Evolutionary conservation across 2,113 vertebrate genomes (phyloP), one percentile per base, ranked within the genome.

Genomic region (Rhea pennata): DNA sequence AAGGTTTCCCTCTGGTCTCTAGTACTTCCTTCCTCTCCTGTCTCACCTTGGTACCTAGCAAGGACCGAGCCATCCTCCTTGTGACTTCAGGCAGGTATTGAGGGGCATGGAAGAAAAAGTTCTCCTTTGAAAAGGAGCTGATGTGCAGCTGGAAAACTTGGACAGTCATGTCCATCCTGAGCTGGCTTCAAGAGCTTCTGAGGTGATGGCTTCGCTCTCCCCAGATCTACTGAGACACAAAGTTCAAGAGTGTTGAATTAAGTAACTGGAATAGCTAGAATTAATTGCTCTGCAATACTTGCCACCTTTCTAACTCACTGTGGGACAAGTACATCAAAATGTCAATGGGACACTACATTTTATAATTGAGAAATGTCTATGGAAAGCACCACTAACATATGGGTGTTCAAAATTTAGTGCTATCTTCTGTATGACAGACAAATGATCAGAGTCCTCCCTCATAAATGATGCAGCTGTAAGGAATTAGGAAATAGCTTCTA

Each of bases 261-360:
- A 54, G 50, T 29, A 51, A 8, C 24, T 29, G 12, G 29, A 33
- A 59, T 16, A 17, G 10, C 31, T 17, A 10, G 56, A 59, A 33
- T 23, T 13, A 21, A 21, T 40, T 56, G 50, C 15, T 39, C 39
- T 40, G 36, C 17, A 21, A 12, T 33, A 17, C 26, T 42, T 8
- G 19, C 51, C 36, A 31, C 19, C 13, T 19, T 73, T 56, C 21
- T 50, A 54, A 54, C 36, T 3, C 53, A 39, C 31, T 4, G 10
- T 3, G 51, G 20, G 36, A 27, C 4, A 48, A 1, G 20, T 42
- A 26, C n/a, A 14, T 7, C 9, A 0, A 0, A 22, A 13, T 36
- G 16, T 6, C 3, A 14, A 3, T 0, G 0, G 39, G 44, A 2
- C 1, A 2, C 15, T 5, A 7, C 0, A 19, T 26, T 16, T 0